Base-by-base conservation (phyloP, 2,888 invertebrate species). In the Metellina segmentata region DNA sequence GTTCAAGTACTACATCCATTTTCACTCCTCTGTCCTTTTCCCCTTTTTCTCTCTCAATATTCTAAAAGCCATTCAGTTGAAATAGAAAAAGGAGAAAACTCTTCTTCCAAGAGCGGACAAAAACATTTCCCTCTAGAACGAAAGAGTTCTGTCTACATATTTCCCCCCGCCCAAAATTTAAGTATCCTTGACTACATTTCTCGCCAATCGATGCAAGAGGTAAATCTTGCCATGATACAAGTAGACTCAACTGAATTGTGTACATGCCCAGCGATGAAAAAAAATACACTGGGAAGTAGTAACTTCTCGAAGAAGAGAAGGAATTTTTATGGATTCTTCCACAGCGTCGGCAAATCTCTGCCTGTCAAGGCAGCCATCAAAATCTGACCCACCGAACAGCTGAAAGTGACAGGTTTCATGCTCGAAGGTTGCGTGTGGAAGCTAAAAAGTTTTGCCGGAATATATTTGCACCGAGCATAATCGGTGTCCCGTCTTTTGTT, bases 381-480 rank as follows among this genome's bases (percentile, higher is more conserved):
- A 74, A 74, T 75, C 61, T 85, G 34, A n/a, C 61, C 85, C 61
- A 48, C 7, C 20, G 75, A 75, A 16, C 85, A 85, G 85, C 74
- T 85, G 85, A 16, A 75, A 85, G 74, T 85, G 85, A 85, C 74
- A 72, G 75, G n/a, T 52, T 72, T 75, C 61, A 52, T 53, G 74
- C 19, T 85, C 61, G 53, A 53, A 53, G 6, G 13, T 51, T n/a
- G 49, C 79, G 19, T 16, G 79, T 20, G 34, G 34, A 79, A 79
- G 79, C 79, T 69, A 79, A 79, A 79, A 79, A 79, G 79, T 75
- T 34, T 13, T 9, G 8, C 11, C 6, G 48, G 34, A 61, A 61
- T 61, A 61, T 61, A 11, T 61, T 61, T 61, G 13, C 16, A 16
- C 61, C 61, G 34, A 61, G 61, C 61, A 61, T 61, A 61, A 61